These are phyloP conservation scores for Linepithema humile DNA, from an alignment of 1,140 invertebrate species.

Conservation along the genomic window DNA sequence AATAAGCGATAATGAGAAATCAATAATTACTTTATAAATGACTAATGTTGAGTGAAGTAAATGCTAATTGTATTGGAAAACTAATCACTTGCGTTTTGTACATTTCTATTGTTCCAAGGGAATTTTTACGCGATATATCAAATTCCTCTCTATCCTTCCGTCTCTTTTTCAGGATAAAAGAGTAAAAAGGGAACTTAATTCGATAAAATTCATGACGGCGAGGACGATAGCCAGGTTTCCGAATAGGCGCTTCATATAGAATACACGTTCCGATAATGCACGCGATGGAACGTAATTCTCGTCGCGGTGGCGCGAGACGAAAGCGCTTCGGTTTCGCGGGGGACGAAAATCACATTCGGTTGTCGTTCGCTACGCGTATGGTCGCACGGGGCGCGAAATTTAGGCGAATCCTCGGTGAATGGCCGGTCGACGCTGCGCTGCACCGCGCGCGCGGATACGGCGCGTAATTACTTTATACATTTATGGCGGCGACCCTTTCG, in stretches of 20 bases:
- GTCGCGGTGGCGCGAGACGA: conserved; percentile 59
- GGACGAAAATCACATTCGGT: conserved; percentile 65
- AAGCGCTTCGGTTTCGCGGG: conserved; percentile 61
- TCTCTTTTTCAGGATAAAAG: not conserved
- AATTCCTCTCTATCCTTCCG: not conserved
- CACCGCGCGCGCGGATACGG: conserved; percentile 59
- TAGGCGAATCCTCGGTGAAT: conserved; percentile 63
- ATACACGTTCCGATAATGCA: conserved; percentile 72
- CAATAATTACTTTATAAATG: not conserved
- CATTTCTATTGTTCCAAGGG: not conserved
- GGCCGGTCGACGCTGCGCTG: conserved; percentile 47
- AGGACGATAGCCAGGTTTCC: conserved; percentile 36
- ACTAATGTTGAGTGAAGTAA: not conserved
- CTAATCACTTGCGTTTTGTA: not conserved
- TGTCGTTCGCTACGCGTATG: conserved; percentile 36
- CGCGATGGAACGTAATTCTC: conserved; percentile 75
- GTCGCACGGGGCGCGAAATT: conserved; percentile 46
- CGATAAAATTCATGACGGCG: conserved; percentile 59
- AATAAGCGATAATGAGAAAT: not conserved
- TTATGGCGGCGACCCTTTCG: conserved; percentile 73
- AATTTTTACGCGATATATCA: not conserved
- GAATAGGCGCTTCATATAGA: conserved; percentile 52
- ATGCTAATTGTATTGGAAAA: not conserved
- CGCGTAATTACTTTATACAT: conserved; percentile 78
- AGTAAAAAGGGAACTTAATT: conserved; percentile 57